phyloP scores from a whole-genome alignment of 2,888 invertebrate genomes.

The Phengaris alcon region DNA sequence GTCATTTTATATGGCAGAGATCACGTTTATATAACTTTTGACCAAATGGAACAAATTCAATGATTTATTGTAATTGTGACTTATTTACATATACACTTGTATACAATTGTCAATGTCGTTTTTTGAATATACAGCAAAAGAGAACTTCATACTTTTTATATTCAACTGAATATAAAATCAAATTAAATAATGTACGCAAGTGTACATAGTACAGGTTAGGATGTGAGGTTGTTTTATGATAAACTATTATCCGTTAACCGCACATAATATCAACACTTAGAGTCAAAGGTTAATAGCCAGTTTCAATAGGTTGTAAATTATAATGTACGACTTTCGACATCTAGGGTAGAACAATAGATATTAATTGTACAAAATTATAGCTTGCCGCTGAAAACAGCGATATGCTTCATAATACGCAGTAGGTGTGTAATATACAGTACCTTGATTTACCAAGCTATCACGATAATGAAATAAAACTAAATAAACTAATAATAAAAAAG shows the following conservation, averaged over 20 bases:
- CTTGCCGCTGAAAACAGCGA: background rate
- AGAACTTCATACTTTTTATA: too few species aligned
- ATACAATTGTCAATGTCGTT: background rate
- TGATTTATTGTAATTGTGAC: too few species aligned
- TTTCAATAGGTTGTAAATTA: slow-evolving; percentile 20
- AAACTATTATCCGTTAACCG: slow-evolving; percentile 30
- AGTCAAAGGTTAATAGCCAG: slow-evolving; percentile 30
- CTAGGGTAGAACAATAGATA: slow-evolving; percentile 22
- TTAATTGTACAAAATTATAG: slow-evolving; percentile 15
- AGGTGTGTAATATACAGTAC: background rate
- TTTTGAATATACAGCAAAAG: background rate
- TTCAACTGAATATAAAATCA: background rate
- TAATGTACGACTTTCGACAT: slow-evolving; percentile 10
- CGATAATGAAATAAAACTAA: background rate
- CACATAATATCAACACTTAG: slow-evolving; percentile 29
- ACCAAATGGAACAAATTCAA: too few species aligned
- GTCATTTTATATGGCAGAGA: too few species aligned
- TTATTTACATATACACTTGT: background rate
- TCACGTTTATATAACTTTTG: too few species aligned
- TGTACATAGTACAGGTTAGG: slow-evolving; percentile 31
- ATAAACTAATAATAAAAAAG: background rate
- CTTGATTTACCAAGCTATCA: background rate
- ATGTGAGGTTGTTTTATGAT: slow-evolving; percentile 33
- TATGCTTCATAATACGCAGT: background rate
- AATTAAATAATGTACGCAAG: background rate